phyloP scores from a whole-genome alignment of 2,113 vertebrate species.

The Amphiprion ocellaris region DNA sequence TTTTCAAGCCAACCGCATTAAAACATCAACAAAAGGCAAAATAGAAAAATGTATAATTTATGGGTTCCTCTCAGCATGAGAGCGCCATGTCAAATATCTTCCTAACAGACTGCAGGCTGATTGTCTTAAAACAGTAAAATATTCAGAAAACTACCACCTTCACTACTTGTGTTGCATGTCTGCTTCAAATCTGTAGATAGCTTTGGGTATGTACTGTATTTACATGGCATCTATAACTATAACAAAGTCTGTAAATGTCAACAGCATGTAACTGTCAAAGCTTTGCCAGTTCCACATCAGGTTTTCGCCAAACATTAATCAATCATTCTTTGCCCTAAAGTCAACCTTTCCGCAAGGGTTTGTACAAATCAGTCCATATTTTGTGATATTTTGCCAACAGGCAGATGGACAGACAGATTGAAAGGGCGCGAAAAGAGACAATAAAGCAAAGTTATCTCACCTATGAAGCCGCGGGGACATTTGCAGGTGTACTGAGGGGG shows the following conservation, averaged over 20 bases:
- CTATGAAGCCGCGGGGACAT: conserved; percentile 82
- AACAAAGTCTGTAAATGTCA: conserved; percentile 21
- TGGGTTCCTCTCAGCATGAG: conserved; percentile 33
- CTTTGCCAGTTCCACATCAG: conserved; percentile 9
- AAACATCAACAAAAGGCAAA: conserved; percentile 45
- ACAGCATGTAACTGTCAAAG: conserved; percentile 5
- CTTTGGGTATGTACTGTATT: background rate
- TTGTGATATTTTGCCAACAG: conserved; percentile 17
- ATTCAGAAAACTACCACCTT: conserved; percentile 19
- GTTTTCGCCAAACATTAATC: conserved; percentile 33
- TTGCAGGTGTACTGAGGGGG: conserved; percentile 78
- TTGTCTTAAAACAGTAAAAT: background rate
- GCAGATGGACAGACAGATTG: conserved; percentile 30
- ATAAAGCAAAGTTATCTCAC: conserved; percentile 71
- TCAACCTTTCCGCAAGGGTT: conserved; percentile 25
- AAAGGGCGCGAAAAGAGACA: conserved; percentile 20
- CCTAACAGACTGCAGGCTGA: background rate
- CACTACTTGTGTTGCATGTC: background rate
- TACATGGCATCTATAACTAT: conserved; percentile 8
- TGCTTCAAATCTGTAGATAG: background rate
- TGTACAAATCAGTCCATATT: conserved; percentile 14
- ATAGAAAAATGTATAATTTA: conserved; percentile 34
- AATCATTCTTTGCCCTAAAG: conserved; percentile 7
- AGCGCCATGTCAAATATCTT: conserved; percentile 19
- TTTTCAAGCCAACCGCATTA: conserved; percentile 28